Evolutionary conservation across 2,797 vertebrate genomes (phyloP).

Genomic region (Emydoidea blandingii): DNA sequence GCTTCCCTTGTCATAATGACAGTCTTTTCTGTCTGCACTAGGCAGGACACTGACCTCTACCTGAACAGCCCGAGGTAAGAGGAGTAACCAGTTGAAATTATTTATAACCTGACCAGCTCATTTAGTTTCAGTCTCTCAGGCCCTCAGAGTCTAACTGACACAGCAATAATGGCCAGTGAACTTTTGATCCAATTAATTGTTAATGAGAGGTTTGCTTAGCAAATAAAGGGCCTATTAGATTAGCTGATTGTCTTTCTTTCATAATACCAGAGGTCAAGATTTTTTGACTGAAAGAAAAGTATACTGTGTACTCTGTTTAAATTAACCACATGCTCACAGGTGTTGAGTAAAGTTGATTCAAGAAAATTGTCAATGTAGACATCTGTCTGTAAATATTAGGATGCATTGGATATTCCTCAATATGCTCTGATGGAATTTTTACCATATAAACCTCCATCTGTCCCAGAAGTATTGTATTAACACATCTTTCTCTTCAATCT

Average conservation of each 20-base stretch:
- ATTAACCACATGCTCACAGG: conserved; percentile 54
- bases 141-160: conserved; percentile 82
- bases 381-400: neutral
- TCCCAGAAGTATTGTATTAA: neutral
- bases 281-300: conserved; percentile 55
- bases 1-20: conserved; percentile 66
- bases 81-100: conserved; percentile 92
- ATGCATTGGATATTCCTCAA: neutral
- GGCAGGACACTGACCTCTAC: conserved; percentile 88
- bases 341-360: conserved; percentile 62
- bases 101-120: conserved; percentile 91
- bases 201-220: conserved; percentile 96
- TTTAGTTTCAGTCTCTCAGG: conserved; percentile 87
- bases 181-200: conserved; percentile 96
- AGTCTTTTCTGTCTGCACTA: conserved; percentile 50
- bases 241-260: conserved; percentile 90
- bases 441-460: neutral
- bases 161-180: conserved; percentile 90
- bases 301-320: conserved; percentile 42
- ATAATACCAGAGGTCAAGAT: conserved; percentile 78
- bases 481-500: neutral
- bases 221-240: conserved; percentile 88
- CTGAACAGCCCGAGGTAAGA: conserved; percentile 88
- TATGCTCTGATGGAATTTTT: neutral
- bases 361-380: conserved; percentile 17